phyloP scores from a whole-genome alignment of 2,888 invertebrate genomes.

The Phortica okadai region DNA sequence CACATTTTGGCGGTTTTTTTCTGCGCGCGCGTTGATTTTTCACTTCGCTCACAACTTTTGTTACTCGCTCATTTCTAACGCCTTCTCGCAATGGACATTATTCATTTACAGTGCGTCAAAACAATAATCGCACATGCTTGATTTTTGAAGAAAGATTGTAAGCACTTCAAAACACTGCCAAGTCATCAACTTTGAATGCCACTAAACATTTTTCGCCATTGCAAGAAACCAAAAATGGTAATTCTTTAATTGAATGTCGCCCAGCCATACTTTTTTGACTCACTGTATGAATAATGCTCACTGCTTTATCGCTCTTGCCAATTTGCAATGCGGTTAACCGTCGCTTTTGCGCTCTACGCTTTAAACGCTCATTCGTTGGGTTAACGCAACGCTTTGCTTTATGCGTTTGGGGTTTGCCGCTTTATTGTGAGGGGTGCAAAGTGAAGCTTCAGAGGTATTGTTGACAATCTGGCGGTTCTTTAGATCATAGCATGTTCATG shows the following conservation, averaged over 20 bases:
- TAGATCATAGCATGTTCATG: too few relatives aligned
- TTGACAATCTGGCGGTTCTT: too few relatives aligned
- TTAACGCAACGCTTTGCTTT: background rate
- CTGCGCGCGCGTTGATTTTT: slow-evolving; percentile 29
- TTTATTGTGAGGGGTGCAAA: too few relatives aligned
- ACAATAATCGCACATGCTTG: too few relatives aligned
- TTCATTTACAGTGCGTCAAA: background rate
- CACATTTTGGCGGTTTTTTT: slow-evolving; percentile 32
- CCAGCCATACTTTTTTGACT: too few relatives aligned
- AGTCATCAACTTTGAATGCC: too few relatives aligned
- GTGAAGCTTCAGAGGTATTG: too few relatives aligned
- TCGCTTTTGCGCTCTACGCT: slow-evolving; percentile 19
- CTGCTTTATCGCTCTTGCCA: background rate
- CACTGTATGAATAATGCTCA: too few relatives aligned
- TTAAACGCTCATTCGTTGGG: background rate
- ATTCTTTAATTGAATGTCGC: background rate
- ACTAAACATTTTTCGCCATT: too few relatives aligned
- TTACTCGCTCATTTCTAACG: slow-evolving; percentile 14
- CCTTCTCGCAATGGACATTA: background rate
- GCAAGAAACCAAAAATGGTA: too few relatives aligned
- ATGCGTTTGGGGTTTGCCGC: background rate
- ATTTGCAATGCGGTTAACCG: background rate
- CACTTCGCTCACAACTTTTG: background rate
- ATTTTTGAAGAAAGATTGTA: too few relatives aligned
- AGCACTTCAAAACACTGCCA: too few relatives aligned